Percentiles rank a stretch among this genome's conserved stretches.
Conservation (phyloP, 2,113 vertebrate genomes). For the Dicentrarchus labrax region DNA sequence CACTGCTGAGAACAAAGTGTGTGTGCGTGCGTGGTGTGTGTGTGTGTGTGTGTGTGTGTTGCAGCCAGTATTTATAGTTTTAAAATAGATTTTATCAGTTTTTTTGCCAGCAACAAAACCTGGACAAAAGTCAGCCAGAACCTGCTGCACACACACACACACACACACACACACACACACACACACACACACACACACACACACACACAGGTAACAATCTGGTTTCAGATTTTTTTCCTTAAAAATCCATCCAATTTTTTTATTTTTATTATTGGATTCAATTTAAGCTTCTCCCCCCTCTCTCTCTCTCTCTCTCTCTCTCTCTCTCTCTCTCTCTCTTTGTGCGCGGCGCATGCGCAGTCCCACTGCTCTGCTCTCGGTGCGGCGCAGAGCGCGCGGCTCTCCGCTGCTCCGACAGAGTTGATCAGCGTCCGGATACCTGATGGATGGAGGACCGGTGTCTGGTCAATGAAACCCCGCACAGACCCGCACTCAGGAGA, state of each 20-base stretch:
- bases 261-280: slow-evolving; percentile 14
- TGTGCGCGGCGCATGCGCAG: slow-evolving; percentile 59
- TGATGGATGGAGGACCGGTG: slow-evolving; percentile 11
- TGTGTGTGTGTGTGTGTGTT: background rate
- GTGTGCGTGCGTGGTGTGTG: slow-evolving; percentile 25
- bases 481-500: background rate
- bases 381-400: slow-evolving; percentile 48
- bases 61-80: slow-evolving; percentile 46
- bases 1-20: background rate
- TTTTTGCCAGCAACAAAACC: slow-evolving; percentile 36
- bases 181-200: slow-evolving; percentile 19
- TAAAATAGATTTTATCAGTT: slow-evolving; percentile 9
- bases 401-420: slow-evolving; percentile 50
- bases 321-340: background rate
- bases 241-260: slow-evolving; percentile 16
- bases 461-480: background rate
- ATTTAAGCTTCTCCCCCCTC: background rate
- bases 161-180: background rate
- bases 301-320: background rate
- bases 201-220: slow-evolving; percentile 4
- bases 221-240: background rate
- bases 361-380: slow-evolving; percentile 7
- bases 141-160: background rate
- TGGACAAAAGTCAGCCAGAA: slow-evolving; percentile 26
- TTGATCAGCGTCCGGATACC: slow-evolving; percentile 54